These are phyloP conservation scores for Chaetodon trifascialis DNA, from an alignment of 2,113 vertebrate species.

Conservation along the genomic window DNA sequence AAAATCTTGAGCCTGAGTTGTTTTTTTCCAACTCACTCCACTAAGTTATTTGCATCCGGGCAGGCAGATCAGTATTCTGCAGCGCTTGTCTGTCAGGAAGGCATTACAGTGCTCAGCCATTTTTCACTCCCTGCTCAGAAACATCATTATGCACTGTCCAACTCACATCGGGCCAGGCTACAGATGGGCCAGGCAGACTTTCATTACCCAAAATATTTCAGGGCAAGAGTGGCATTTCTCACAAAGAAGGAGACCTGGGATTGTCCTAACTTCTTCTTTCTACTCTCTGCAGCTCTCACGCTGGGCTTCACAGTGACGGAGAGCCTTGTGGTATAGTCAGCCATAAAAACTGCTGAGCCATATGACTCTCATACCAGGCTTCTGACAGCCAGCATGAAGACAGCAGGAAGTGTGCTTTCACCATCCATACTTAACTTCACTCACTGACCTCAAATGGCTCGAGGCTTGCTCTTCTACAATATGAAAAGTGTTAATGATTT, in stretches of 20 bases:
- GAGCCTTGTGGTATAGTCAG: slow-evolving; percentile 43
- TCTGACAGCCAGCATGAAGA: slow-evolving; percentile 24
- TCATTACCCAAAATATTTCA: slow-evolving; percentile 66
- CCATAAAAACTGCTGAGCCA: slow-evolving; percentile 59
- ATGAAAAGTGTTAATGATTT: not conserved
- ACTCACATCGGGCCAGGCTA: slow-evolving; percentile 51
- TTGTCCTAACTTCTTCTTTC: slow-evolving; percentile 42
- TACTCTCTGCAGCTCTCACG: slow-evolving; percentile 23
- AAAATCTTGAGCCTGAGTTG: not conserved
- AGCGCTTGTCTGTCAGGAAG: slow-evolving; percentile 48
- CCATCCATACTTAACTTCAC: not conserved
- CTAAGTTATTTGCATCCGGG: slow-evolving; percentile 16
- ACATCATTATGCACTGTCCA: slow-evolving; percentile 58
- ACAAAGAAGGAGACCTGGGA: slow-evolving; percentile 43
- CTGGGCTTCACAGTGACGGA: slow-evolving; percentile 35
- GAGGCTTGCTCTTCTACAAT: not conserved
- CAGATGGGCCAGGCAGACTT: slow-evolving; percentile 53
- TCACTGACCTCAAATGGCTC: not conserved
- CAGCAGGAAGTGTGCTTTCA: not conserved
- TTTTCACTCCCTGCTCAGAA: slow-evolving; percentile 70
- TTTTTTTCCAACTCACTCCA: slow-evolving; percentile 7
- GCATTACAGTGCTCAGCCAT: slow-evolving; percentile 62
- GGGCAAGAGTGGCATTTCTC: slow-evolving; percentile 42
- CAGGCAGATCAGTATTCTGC: slow-evolving; percentile 63
- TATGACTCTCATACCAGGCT: slow-evolving; percentile 29